Percentiles rank a stretch among this genome's conserved stretches.
phyloP scores from a whole-genome alignment of 1,140 invertebrate genomes.

The Ditylenchus dipsaci region DNA sequence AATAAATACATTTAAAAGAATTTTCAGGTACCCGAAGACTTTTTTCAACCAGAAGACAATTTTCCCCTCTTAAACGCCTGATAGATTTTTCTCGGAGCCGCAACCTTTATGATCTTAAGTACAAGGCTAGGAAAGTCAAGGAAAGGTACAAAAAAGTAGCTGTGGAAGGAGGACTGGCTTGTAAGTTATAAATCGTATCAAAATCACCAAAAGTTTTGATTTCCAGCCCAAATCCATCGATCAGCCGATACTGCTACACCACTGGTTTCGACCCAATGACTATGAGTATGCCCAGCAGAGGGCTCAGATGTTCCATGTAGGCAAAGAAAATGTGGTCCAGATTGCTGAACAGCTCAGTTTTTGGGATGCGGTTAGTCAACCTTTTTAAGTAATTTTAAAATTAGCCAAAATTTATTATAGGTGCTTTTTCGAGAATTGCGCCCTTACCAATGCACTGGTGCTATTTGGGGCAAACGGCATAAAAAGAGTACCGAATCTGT shows the following conservation, averaged over 20 bases:
- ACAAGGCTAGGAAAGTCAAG: slow-evolving; percentile 74
- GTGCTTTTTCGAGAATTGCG: slow-evolving; percentile 86
- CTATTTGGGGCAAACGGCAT: slow-evolving; percentile 85
- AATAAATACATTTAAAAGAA: too few relatives aligned
- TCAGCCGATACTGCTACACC: slow-evolving; percentile 55
- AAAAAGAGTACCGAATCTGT: slow-evolving; percentile 65
- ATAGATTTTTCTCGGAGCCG: slow-evolving; percentile 47
- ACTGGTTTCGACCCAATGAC: slow-evolving; percentile 46
- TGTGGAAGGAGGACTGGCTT: slow-evolving; percentile 41
- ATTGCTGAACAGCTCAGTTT: slow-evolving; percentile 94
- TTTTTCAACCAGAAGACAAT: slow-evolving; percentile 74
- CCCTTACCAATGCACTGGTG: slow-evolving; percentile 91
- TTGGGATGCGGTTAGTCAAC: slow-evolving; percentile 77
- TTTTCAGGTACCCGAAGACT: slow-evolving; percentile 74
- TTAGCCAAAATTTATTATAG: slow-evolving; percentile 61
- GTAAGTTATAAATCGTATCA: slow-evolving; percentile 56
- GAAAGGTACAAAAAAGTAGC: slow-evolving; percentile 65
- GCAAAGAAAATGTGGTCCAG: slow-evolving; percentile 66
- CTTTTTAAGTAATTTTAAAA: not conserved
- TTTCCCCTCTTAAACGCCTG: slow-evolving; percentile 33
- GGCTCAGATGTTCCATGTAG: slow-evolving; percentile 57
- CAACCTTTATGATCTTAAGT: slow-evolving; percentile 74
- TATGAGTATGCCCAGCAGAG: slow-evolving; percentile 41
- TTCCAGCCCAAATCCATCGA: slow-evolving; percentile 57
- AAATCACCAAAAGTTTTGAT: not conserved